A percentile compares a stretch with the other conserved stretches of the same genome.
These are phyloP conservation scores for Lophotriccus pileatus DNA, from an alignment of 2,797 vertebrate genomes.

Conservation along the genomic window DNA sequence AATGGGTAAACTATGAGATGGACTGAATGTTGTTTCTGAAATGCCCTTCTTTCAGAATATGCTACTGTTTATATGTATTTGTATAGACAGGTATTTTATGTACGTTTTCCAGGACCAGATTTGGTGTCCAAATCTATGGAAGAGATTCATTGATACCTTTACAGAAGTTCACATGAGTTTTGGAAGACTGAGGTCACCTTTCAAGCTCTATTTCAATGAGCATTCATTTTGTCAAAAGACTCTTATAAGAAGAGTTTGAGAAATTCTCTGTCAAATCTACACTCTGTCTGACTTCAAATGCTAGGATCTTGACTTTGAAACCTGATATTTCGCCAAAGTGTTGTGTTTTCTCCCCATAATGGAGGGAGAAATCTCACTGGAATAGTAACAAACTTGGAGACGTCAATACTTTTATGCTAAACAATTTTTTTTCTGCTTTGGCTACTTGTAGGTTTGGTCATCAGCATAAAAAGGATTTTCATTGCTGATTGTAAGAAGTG, in stretches of 20 bases:
- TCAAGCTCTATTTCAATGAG: background rate
- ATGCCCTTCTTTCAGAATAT: background rate
- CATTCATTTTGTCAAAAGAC: background rate
- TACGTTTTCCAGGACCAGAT: background rate
- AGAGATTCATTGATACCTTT: background rate
- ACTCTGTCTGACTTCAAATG: background rate
- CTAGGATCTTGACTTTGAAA: background rate
- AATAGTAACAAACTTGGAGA: background rate
- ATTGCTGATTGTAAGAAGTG: background rate
- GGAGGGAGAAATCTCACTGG: background rate
- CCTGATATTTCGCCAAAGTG: background rate
- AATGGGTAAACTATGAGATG: background rate
- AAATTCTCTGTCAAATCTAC: background rate
- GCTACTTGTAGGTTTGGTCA: background rate
- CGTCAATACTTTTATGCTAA: background rate
- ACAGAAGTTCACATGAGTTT: background rate
- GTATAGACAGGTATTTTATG: background rate
- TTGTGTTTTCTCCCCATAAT: background rate
- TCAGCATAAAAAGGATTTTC: background rate
- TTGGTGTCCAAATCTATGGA: background rate
- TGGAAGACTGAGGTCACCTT: background rate
- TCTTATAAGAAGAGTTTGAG: background rate
- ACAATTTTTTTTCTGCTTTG: background rate
- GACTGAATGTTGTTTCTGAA: background rate
- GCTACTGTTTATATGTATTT: background rate